Conservation (phyloP, 2,888 invertebrate species). For the Nemoura dubitans region DNA sequence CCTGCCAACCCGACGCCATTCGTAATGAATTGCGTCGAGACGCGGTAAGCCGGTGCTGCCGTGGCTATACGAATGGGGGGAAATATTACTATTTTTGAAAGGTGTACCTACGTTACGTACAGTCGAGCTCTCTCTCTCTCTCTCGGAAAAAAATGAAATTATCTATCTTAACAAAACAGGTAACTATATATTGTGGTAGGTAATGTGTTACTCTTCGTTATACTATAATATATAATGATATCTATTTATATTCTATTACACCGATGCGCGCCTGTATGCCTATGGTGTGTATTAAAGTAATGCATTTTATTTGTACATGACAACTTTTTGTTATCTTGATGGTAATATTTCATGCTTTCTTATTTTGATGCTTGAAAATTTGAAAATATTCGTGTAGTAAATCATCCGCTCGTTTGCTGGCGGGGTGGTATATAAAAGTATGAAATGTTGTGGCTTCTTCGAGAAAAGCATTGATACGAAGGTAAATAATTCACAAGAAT, state of each 20-base stretch:
- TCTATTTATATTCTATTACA: constrained; percentile 21
- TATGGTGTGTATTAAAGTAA: neutral
- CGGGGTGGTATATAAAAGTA: constrained; percentile 13
- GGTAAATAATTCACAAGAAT: neutral
- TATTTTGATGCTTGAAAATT: constrained; percentile 27
- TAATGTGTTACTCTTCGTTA: constrained; percentile 30
- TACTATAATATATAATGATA: neutral
- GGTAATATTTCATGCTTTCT: constrained; percentile 28
- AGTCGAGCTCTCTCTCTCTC: neutral
- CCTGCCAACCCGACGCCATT: constrained; percentile 18
- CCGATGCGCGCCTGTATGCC: neutral
- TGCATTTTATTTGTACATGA: neutral
- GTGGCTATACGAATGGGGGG: neutral
- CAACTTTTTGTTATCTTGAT: constrained; percentile 27
- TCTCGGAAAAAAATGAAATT: constrained; percentile 17
- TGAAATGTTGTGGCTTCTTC: constrained; percentile 12
- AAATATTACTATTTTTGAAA: constrained; percentile 30
- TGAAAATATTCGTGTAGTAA: constrained; percentile 21
- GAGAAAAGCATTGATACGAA: neutral
- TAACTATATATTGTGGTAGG: neutral
- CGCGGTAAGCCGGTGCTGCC: constrained; percentile 14
- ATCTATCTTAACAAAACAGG: constrained; percentile 4
- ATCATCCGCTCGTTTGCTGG: constrained; percentile 23
- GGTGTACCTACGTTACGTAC: neutral
- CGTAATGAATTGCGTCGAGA: constrained; percentile 24